phyloP scores from a whole-genome alignment of 2,888 invertebrate species.

The Dolomedes plantarius region DNA sequence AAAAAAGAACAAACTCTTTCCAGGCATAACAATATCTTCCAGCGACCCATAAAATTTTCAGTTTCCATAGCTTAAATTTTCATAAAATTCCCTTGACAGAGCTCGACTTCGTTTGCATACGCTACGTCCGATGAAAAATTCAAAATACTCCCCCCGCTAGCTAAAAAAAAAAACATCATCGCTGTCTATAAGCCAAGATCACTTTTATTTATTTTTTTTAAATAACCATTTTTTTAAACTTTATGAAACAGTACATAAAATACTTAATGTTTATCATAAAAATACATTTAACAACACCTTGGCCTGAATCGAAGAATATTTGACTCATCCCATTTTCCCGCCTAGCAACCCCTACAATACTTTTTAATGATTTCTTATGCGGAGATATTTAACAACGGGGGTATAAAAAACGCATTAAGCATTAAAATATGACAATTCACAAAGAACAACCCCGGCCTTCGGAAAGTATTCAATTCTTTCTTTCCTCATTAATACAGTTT shows the following conservation, averaged over 20 bases:
- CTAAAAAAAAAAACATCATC: too few species aligned
- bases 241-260: background rate
- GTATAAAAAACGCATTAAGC: background rate
- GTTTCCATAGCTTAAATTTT: too few species aligned
- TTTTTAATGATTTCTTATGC: background rate
- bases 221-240: too few species aligned
- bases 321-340: background rate
- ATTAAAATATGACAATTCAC: slow-evolving; percentile 9
- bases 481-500: background rate
- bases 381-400: background rate
- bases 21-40: too few species aligned
- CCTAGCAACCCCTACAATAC: background rate
- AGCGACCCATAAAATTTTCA: too few species aligned
- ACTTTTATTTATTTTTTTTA: too few species aligned
- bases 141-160: too few species aligned
- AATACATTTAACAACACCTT: background rate
- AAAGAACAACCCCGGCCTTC: background rate
- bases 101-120: too few species aligned
- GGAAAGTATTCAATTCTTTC: background rate
- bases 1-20: too few species aligned
- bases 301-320: background rate
- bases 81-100: too few species aligned
- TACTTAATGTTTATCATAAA: background rate
- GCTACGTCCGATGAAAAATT: too few species aligned
- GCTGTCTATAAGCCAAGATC: too few species aligned